Base-by-base conservation (phyloP, 2,113 vertebrate genomes). In the Cheirogaleus medius region DNA sequence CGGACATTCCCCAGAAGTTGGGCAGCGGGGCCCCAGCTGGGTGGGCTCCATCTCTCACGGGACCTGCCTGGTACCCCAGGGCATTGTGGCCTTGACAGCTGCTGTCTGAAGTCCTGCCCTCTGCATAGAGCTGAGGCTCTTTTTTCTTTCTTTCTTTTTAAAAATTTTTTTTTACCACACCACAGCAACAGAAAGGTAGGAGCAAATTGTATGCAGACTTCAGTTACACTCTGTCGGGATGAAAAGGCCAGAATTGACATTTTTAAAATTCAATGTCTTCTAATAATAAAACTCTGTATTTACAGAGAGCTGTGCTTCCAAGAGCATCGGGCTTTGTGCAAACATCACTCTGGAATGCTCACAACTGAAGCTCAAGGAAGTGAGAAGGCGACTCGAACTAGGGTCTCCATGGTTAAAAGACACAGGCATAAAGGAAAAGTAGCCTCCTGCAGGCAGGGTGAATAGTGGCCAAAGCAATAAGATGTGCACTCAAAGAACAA, bases 201-300 rank as follows among this genome's bases (percentile, higher is more conserved):
- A 92, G 52, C 17, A 8, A 91, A 92, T 13, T n/a, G 27, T 68
- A 25, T 68, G 71, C 76, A 88, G 83, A 58, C 82, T 14, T 39
- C 29, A 80, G 63, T 87, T 73, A 60, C 66, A 56, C 66, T 58
- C 47, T 68, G 81, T 63, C 39, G 34, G 18, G 47, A 42, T 44
- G 82, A 71, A 96, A 91, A 97, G 82, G 82, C 85, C 88, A 80
- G 94, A 90, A 95, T 1, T 94, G 91, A 80, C 73, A 82, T 97
- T 97, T 97, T 91, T 94, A 98, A 98, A 97, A 98, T 97, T 95
- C 92, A 97, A 97, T 39, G 13, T 73, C 39, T 91, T 97, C 97
- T 97, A 97, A 97, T 97, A 96, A 96, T 90, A 97, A 97, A 94
- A 91, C 81, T 83, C 90, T 68, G 42, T 97, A 58, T 97, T 97